A percentile compares a stretch with the other conserved stretches of the same genome.
Evolutionary conservation across 2,888 invertebrate genomes (phyloP).

Genomic region (Leptogaster cylindrica): DNA sequence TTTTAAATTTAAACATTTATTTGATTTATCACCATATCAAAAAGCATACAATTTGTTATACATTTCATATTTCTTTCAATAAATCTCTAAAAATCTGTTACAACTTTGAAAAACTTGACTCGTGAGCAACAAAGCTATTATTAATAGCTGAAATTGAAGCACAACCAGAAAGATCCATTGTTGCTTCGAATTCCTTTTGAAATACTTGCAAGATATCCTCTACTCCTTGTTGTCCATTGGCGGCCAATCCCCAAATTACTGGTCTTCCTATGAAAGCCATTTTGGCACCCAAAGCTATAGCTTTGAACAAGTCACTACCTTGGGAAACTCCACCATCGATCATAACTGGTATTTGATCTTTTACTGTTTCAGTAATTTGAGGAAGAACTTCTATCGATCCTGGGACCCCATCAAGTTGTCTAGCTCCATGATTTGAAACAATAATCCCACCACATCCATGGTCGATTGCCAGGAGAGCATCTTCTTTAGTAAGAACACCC

Average conservation of each 20-base stretch:
- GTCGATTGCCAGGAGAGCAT: constrained; percentile 74
- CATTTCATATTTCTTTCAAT: no score
- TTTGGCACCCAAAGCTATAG: constrained; percentile 83
- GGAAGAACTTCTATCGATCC: constrained; percentile 80
- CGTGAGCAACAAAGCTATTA: constrained; percentile 43
- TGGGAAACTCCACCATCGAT: constrained; percentile 80
- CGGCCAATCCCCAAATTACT: constrained; percentile 77
- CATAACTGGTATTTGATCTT: constrained; percentile 73
- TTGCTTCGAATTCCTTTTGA: constrained; percentile 72
- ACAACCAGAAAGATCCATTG: constrained; percentile 73
- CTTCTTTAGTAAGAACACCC: constrained; percentile 81
- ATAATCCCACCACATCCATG: constrained; percentile 76
- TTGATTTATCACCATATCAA: no score
- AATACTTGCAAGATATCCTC: constrained; percentile 72
- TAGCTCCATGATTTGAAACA: constrained; percentile 88
- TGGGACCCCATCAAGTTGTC: constrained; percentile 81
- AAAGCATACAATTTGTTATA: no score
- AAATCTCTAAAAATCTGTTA: no score
- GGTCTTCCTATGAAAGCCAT: constrained; percentile 86
- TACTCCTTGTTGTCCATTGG: constrained; percentile 76
- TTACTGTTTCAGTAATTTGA: constrained; percentile 74
- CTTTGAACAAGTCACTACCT: constrained; percentile 85
- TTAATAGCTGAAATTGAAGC: constrained; percentile 54
- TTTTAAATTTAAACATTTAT: no score
- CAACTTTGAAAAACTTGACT: constrained; percentile 62